Conservation (phyloP, 1,140 invertebrate species). For the Cataglyphis hispanica region DNA sequence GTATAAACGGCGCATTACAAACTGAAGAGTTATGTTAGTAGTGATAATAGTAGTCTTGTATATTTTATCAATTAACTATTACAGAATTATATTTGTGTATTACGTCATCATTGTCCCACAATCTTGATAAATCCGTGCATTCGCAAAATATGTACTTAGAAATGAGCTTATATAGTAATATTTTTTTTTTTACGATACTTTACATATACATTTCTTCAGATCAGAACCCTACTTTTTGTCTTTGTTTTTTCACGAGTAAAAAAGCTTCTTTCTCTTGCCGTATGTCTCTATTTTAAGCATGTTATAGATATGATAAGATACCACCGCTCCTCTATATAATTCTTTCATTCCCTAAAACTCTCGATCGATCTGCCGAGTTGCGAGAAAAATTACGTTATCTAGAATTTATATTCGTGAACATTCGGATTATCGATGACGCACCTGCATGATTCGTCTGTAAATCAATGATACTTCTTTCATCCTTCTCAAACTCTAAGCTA, state of each 20-base stretch:
- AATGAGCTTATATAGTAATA: conserved; percentile 76
- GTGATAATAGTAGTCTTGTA: conserved; percentile 70
- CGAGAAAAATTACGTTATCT: conserved; percentile 44
- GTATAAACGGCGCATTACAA: conserved; percentile 73
- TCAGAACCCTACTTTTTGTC: conserved; percentile 62
- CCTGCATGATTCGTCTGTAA: conserved; percentile 16
- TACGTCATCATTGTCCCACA: conserved; percentile 68
- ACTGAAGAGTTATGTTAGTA: conserved; percentile 70
- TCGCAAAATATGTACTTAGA: conserved; percentile 82
- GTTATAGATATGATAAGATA: conserved; percentile 80
- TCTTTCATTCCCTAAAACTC: conserved; percentile 52
- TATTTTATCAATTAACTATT: conserved; percentile 74
- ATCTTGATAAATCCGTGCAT: conserved; percentile 73
- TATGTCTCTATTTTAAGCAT: conserved; percentile 79
- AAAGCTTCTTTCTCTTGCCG: conserved; percentile 75
- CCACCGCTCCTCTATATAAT: conserved; percentile 56
- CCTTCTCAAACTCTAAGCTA: conserved; percentile 50
- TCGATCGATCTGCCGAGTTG: conserved; percentile 60
- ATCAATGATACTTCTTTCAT: conserved; percentile 40
- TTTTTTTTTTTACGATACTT: conserved; percentile 75
- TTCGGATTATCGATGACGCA: conserved; percentile 39
- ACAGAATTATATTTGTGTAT: conserved; percentile 73
- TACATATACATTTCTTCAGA: conserved; percentile 60
- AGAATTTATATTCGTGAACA: conserved; percentile 31
- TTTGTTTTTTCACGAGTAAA: conserved; percentile 78